Evolutionary conservation across 1,140 invertebrate genomes (phyloP).

Genomic region (Drosophila ogumai): DNA sequence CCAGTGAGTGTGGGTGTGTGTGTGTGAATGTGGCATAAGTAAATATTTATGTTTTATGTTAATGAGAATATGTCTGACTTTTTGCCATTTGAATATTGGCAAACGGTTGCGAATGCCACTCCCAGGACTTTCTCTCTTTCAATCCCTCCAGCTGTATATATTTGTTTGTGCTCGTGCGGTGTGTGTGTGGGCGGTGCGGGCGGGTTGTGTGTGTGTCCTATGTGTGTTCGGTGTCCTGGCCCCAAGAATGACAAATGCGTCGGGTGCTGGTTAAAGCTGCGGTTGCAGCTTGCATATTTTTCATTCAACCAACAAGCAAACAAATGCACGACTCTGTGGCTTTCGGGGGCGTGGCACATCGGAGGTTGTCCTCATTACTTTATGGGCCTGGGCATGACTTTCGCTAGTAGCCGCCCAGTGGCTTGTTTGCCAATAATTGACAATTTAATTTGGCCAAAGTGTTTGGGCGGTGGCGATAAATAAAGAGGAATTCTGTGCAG

Average conservation of each 20-base stretch:
- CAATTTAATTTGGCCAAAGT: conserved; percentile 79
- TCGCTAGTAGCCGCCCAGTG: conserved; percentile 55
- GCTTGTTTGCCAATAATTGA: conserved; percentile 76
- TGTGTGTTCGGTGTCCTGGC: conserved; percentile 25
- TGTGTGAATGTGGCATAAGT: conserved; percentile 67
- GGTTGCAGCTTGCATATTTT: conserved; percentile 69
- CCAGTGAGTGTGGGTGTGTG: conserved; percentile 33
- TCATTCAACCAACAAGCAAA: conserved; percentile 48
- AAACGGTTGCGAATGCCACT: conserved; percentile 52
- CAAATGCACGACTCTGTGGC: conserved; percentile 60
- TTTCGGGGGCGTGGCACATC: conserved; percentile 31
- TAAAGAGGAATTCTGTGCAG: conserved; percentile 4
- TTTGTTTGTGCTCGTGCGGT: conserved; percentile 24
- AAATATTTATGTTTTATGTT: conserved; percentile 85
- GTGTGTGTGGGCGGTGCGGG: not conserved
- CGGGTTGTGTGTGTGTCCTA: not conserved
- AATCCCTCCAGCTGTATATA: conserved; percentile 6
- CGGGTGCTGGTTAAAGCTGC: conserved; percentile 70
- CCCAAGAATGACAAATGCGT: conserved; percentile 78
- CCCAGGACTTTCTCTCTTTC: conserved; percentile 48
- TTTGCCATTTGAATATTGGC: conserved; percentile 83
- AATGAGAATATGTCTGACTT: conserved; percentile 84
- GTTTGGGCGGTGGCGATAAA: conserved; percentile 28
- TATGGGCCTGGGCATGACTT: conserved; percentile 61
- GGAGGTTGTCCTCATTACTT: conserved; percentile 34